phyloP scores from a whole-genome alignment of 1,140 invertebrate genomes.

The Muscidifurax raptorellus region DNA sequence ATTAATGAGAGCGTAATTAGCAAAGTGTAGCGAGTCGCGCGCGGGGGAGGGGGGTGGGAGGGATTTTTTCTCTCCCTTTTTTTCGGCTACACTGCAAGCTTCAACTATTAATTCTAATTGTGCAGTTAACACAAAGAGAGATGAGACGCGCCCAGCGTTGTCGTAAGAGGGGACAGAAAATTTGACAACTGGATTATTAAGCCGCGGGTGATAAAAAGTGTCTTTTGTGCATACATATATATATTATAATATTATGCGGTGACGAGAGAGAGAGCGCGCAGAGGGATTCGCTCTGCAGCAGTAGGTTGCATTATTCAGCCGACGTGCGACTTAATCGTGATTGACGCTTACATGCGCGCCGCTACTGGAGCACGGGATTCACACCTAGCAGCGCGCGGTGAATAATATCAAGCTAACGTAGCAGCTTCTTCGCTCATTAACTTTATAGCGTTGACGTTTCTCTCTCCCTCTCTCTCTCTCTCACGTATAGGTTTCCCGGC shows the following conservation, averaged over 20 bases:
- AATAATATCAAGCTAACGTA: background rate
- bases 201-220: too few relatives aligned
- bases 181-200: background rate
- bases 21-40: slow-evolving; percentile 24
- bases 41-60: background rate
- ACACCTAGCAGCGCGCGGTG: background rate
- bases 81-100: background rate
- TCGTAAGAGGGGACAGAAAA: background rate
- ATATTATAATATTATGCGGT: background rate
- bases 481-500: background rate
- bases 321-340: slow-evolving; percentile 10
- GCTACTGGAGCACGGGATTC: background rate
- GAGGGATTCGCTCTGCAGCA: background rate
- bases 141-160: background rate
- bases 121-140: slow-evolving; percentile 19
- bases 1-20: slow-evolving; percentile 43
- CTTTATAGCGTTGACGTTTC: background rate
- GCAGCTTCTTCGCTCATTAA: background rate
- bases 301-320: background rate
- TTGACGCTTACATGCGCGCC: slow-evolving; percentile 1
- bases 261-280: background rate
- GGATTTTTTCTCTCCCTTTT: too few relatives aligned
- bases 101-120: slow-evolving; percentile 39
- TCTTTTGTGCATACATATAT: background rate
- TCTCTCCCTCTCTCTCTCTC: background rate